Evolutionary conservation across 2,797 vertebrate species (phyloP).

Genomic region (Gymnopithys bicolor): DNA sequence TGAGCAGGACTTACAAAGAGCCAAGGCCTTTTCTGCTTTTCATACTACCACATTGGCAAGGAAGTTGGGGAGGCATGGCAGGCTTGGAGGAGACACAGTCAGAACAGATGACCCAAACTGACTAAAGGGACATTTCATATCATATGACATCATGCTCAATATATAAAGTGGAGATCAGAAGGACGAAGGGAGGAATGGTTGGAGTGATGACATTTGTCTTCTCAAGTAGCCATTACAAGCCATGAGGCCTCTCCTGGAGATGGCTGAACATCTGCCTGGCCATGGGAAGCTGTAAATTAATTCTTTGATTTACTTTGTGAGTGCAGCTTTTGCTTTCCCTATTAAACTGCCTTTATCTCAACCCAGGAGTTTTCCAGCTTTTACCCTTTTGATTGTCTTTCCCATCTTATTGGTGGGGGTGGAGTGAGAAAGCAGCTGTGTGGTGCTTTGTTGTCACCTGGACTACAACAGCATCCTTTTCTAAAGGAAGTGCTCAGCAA

Average conservation of each 20-base stretch:
- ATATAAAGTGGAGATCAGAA: background rate
- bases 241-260: background rate
- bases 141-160: background rate
- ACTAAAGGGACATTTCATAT: background rate
- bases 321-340: background rate
- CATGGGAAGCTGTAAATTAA: background rate
- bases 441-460: background rate
- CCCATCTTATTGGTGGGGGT: background rate
- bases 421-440: background rate
- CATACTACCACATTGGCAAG: rapidly evolving
- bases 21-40: background rate
- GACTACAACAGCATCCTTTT: rapidly evolving
- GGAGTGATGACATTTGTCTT: background rate
- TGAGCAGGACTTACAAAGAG: background rate
- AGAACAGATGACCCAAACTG: background rate
- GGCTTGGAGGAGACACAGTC: background rate
- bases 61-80: background rate
- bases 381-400: background rate
- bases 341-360: background rate
- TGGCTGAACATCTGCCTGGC: background rate
- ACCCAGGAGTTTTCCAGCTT: background rate
- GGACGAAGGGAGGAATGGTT: background rate
- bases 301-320: background rate
- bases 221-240: background rate
- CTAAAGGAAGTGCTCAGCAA: background rate